Base-by-base conservation (phyloP, 2,113 vertebrate genomes). In the Sebastes schlegelii region DNA sequence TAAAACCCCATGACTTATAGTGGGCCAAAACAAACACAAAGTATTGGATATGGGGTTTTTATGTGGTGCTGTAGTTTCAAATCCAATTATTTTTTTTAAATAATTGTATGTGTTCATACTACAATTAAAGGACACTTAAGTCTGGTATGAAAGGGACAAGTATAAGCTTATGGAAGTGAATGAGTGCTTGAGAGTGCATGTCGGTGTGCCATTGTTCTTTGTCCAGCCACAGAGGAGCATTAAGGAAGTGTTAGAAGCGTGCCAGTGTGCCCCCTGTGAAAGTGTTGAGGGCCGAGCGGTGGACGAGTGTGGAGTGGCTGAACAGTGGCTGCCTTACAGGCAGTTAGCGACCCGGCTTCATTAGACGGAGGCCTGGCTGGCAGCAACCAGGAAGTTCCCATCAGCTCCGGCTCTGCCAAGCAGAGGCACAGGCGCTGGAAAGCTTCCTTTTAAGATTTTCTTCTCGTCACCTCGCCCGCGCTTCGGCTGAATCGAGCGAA, bases 181-280 rank as follows among this genome's bases (percentile, higher is more conserved):
- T 88, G 82, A 89, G 89, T 51, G 85, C 83, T 81, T 63, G 48
- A 82, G 87, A 80, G 82, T 83, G 80, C 73, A 21, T 66, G 91
- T 73, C 62, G 67, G 79, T 86, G 88, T 14, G 89, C 86, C 86
- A 94, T 94, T 93, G 93, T 94, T 92, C 91, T 94, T 94, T 93
- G 93, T 94, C 69, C 85, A 48, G 90, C 89, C 92, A 91, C 91
- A 91, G 89, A 55, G 90, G 92, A 91, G 92, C 88, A 92, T 92
- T 93, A 92, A 93, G 94, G 94, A 94, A 94, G 93, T 93, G 91
- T 90, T 88, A 86, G 91, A 89, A 93, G 93, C 70, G 94, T 94
- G 93, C 92, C 92, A 93, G 92, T 84, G 89, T 85, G 91, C 86
- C 92, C 91, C 89, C 89, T 85, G 89, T 89, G 88, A 91, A 89